These are phyloP conservation scores for Cygnus olor DNA, from an alignment of 2,797 vertebrate species.

Conservation along the genomic window DNA sequence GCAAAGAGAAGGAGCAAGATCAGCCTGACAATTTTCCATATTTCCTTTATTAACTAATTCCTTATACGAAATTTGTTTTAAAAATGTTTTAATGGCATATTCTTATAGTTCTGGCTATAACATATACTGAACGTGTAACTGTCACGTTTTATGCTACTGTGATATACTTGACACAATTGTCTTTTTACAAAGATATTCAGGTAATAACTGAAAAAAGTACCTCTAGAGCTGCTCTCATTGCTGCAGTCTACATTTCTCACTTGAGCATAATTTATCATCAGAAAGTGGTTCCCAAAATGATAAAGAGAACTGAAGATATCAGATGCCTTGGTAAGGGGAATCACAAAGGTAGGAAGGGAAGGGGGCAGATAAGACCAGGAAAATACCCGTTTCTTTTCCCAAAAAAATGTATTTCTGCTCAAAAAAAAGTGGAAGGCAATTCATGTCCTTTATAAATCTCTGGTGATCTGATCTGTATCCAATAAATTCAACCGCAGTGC, in stretches of 20 bases:
- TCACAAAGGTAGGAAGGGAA: too few relatives aligned
- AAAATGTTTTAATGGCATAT: neutral
- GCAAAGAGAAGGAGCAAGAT: slow-evolving; percentile 63
- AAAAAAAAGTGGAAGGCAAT: neutral
- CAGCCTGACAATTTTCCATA: neutral
- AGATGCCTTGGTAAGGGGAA: neutral
- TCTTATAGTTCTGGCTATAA: neutral
- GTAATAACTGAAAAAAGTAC: neutral
- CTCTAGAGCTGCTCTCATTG: neutral
- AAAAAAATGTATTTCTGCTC: neutral
- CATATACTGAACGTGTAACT: neutral
- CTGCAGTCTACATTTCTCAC: neutral
- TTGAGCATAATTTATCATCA: neutral
- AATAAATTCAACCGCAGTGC: neutral
- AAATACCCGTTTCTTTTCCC: neutral
- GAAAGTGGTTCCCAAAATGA: neutral
- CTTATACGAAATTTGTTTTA: neutral
- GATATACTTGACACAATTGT: neutral
- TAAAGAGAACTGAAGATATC: neutral
- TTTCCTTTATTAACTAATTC: neutral
- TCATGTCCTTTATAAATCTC: neutral
- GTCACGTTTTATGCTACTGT: neutral
- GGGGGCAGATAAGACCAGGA: neutral
- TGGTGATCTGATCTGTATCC: neutral
- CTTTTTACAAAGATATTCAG: neutral